Base-by-base conservation (phyloP, 2,888 invertebrate species). In the Cheilosia grossa region DNA sequence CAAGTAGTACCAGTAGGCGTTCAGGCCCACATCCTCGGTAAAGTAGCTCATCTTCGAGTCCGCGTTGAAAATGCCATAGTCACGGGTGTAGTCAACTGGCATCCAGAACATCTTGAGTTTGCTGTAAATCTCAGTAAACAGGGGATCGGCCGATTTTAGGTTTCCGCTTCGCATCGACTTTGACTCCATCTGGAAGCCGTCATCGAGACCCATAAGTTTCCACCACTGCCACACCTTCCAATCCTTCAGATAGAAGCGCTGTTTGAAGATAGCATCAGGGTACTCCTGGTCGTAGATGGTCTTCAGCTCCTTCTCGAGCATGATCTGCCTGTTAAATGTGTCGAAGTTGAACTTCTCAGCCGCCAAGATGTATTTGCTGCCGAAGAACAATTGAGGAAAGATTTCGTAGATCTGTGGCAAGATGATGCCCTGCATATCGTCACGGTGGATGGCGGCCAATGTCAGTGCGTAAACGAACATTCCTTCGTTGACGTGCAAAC, bases 1-100 rank as follows among this genome's bases (percentile, higher is more conserved):
- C 92, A 94, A 93, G 91, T 93, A 94, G 91, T 93, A 94, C 92
- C 95, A 95, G 88, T 94, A 93, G 91, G 95, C 95, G 88, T 94
- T 93, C 17, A 89, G 89, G 5, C 19, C 47, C 21, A 95, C 92
- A 89, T 96, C 96, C 89, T 96, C 95, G 40, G 94, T 94, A 91
- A 95, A 95, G 91, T 96, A 96, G 44, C 94, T 92, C 74, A 96
- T 88, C 78, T 93, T 93, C 88, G 93, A 93, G 88, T 95, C 95
- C 2, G 92, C 89, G 87, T 94, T 93, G 87, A 92, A 93, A 88
- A 92, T 90, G 49, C 93, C 89, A 85, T 93, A 91, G 89, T 92
- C 92, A 87, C 93, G 93, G 15, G 94, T 94, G 88, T 94, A 95
- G 90, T 95, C 95, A 21, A 93, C 92, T 77, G 93, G 93, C 89